These are phyloP conservation scores for Ridgeia piscesae DNA, from an alignment of 1,140 invertebrate genomes.

Conservation along the genomic window DNA sequence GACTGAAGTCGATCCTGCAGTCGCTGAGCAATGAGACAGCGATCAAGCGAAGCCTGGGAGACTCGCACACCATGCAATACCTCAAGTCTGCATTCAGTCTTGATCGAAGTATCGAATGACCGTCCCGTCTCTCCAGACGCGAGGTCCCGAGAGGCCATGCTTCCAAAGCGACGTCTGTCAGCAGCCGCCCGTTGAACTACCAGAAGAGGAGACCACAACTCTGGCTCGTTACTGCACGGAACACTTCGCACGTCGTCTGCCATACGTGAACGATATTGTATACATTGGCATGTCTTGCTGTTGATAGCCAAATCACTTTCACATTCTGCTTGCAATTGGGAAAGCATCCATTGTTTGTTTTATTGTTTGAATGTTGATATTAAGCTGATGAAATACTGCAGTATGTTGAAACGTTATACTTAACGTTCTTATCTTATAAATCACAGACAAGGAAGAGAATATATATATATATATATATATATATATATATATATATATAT, in stretches of 20 bases:
- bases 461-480: no score
- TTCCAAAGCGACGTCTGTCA: no score
- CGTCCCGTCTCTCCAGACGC: no score
- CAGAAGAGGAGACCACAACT: background rate
- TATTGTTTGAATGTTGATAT: no score
- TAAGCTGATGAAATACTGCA: no score
- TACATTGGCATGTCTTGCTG: background rate
- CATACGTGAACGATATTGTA: background rate
- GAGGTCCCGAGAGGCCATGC: no score
- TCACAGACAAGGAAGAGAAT: no score
- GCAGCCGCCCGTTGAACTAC: background rate
- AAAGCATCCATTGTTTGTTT: no score
- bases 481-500: no score
- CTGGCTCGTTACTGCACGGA: no score
- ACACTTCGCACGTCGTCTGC: background rate
- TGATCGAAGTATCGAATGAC: background rate
- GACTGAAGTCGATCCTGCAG: background rate
- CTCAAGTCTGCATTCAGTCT: background rate
- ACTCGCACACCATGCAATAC: background rate
- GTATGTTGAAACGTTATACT: no score
- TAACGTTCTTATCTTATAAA: no score
- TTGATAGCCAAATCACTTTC: background rate
- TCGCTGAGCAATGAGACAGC: background rate
- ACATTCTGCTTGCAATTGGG: background rate
- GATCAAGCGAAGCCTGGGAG: background rate